phyloP scores from a whole-genome alignment of 2,113 vertebrate species.

The Eonycteris spelaea region DNA sequence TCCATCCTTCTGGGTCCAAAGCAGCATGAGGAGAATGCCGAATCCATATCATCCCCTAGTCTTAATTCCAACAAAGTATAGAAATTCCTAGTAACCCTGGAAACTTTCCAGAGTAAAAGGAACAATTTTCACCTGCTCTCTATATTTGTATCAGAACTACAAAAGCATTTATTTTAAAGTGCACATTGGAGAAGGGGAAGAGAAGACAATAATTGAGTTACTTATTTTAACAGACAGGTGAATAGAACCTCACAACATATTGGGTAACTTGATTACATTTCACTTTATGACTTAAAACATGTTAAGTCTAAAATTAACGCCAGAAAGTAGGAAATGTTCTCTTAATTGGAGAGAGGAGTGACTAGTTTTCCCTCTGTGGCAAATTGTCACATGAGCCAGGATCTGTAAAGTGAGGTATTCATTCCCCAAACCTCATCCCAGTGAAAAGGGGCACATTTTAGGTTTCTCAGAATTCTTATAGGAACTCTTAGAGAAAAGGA shows the following conservation, averaged over 20 bases:
- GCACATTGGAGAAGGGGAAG: neutral
- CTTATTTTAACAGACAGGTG: constrained; percentile 26
- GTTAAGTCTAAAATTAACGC: neutral
- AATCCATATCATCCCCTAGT: neutral
- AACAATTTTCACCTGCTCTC: neutral
- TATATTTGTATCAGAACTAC: constrained; percentile 18
- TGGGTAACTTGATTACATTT: constrained; percentile 36
- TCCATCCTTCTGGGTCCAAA: neutral
- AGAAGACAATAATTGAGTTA: neutral
- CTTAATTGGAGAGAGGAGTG: neutral
- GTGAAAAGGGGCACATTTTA: neutral
- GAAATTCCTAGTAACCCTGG: neutral
- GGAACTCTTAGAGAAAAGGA: neutral
- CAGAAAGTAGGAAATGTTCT: constrained; percentile 13
- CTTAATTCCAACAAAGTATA: neutral
- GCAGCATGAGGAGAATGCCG: neutral
- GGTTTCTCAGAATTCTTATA: neutral
- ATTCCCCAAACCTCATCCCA: neutral
- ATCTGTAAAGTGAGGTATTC: neutral
- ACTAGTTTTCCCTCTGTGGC: neutral
- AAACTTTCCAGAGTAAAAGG: neutral
- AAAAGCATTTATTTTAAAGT: constrained; percentile 55
- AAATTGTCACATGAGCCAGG: neutral
- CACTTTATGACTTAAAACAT: constrained; percentile 34
- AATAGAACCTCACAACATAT: constrained; percentile 3